Base-by-base conservation (phyloP, 2,888 invertebrate species). In the Synanthedon formicaeformis region DNA sequence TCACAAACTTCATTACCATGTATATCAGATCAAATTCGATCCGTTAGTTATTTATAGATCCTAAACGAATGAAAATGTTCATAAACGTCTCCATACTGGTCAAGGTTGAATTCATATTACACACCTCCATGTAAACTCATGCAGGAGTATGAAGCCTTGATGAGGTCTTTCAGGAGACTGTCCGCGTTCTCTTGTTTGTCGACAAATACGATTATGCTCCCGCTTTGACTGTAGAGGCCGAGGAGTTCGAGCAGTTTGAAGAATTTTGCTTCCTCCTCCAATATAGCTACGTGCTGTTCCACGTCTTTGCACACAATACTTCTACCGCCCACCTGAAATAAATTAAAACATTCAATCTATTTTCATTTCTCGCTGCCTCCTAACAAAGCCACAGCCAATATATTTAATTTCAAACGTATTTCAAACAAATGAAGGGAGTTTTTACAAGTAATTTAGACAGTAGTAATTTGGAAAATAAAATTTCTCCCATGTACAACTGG, bases 181-280 rank as follows among this genome's bases (percentile, higher is more conserved):
- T 98, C 98, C 0, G 98, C 98, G 70, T 97, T 95, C 77, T 99
- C 99, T 81, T 99, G 99, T 71, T 98, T 98, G 73, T 99, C 99
- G 10, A 99, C 99, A 78, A 99, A 99, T 40, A 99, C 95, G 62
- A 99, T 95, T 51, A 96, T 94, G 72, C 96, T 96, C 50, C 99
- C 99, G 67, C 93, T 90, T 70, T 96, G 94, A 41, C 96, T 96
- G 82, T 96, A 98, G 51, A 95, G 87, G 0, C 98, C 98, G n/a
- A 99, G 88, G n/a, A 99, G 87, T 77, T 99, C 99, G 10, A 99
- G 85, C 1, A 99, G 89, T 79, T 99, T 99, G 67, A 99, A 92
- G 86, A 98, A 97, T 76, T 99, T 99, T 48, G 97, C 95, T 52
- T 99, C 98, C 55, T 99, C 99, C 60, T 98, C 98, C 18, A 98